Conservation (phyloP, 2,888 invertebrate genomes). For the Leptopilina myrica region DNA sequence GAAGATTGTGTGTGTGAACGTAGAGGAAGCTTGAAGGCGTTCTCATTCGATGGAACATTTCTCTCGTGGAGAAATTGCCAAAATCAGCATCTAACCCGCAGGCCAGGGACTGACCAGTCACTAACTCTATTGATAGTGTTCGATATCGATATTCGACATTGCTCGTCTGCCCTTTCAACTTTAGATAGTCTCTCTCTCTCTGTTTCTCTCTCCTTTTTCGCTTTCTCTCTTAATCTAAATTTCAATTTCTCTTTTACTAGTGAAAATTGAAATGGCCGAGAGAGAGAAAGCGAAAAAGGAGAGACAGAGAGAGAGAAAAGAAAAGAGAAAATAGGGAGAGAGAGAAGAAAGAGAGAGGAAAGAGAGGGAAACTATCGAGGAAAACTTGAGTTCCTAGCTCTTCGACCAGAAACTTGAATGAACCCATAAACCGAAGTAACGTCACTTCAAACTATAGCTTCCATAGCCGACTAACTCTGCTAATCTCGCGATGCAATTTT, state of each 20-base stretch:
- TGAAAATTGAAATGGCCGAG: too few species aligned
- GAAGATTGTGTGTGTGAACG: too few species aligned
- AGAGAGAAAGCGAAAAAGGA: too few species aligned
- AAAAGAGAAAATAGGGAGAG: neutral
- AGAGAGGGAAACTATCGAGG: constrained; percentile 30
- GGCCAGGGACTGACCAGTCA: constrained; percentile 44
- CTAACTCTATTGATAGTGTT: constrained; percentile 49
- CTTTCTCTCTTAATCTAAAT: too few species aligned
- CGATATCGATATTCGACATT: constrained; percentile 55
- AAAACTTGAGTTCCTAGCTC: constrained; percentile 47
- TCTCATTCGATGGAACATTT: constrained; percentile 22
- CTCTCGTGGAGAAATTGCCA: constrained; percentile 44
- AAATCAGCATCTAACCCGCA: constrained; percentile 46
- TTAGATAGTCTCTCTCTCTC: constrained; percentile 39
- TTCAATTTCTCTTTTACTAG: too few species aligned
- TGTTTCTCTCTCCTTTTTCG: too few species aligned
- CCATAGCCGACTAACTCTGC: constrained; percentile 50
- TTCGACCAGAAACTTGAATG: constrained; percentile 45
- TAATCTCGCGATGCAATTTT: constrained; percentile 54
- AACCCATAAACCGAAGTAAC: constrained; percentile 45
- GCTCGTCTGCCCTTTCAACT: constrained; percentile 48
- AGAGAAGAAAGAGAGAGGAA: too few species aligned
- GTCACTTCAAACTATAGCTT: constrained; percentile 49
- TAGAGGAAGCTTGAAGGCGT: constrained; percentile 1
- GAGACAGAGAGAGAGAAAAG: neutral